Evolutionary conservation across 2,888 invertebrate species (phyloP).

Genomic region (Oligia latruncula): DNA sequence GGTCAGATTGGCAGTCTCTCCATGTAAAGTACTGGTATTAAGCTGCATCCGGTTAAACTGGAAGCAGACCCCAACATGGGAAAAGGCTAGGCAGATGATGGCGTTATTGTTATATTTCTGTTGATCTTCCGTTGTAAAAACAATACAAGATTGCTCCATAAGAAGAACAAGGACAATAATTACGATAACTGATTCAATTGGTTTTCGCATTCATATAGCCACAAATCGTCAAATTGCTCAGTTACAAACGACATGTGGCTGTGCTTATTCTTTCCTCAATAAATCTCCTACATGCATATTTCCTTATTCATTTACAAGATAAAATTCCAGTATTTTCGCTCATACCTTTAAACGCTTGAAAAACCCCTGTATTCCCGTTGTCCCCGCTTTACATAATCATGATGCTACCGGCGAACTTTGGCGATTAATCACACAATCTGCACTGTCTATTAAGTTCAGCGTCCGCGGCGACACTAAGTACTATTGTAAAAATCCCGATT

Average conservation of each 20-base stretch:
- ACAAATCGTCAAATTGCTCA: background rate
- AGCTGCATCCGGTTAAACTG: too few relatives aligned
- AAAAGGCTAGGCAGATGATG: too few relatives aligned
- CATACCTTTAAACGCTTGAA: background rate
- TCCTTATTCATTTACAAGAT: slow-evolving; percentile 19
- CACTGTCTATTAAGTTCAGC: slow-evolving; percentile 68
- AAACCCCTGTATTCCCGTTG: background rate
- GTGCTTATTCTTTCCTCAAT: slow-evolving; percentile 36
- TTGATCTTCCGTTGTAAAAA: background rate
- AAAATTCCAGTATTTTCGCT: background rate
- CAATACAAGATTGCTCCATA: background rate
- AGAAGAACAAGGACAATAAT: background rate
- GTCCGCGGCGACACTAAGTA: slow-evolving; percentile 67
- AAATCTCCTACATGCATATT: slow-evolving; percentile 3
- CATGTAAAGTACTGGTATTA: too few relatives aligned
- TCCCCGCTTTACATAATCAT: background rate
- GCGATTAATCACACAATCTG: slow-evolving; percentile 41
- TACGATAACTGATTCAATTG: slow-evolving; percentile 2
- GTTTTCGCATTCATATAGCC: slow-evolving; percentile 15
- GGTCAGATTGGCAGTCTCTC: too few relatives aligned
- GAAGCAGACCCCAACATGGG: too few relatives aligned
- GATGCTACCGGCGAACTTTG: slow-evolving; percentile 26
- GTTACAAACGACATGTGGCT: slow-evolving; percentile 1
- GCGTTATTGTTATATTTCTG: background rate
- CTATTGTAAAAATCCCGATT: slow-evolving; percentile 81